phyloP scores from a whole-genome alignment of 2,113 vertebrate species.

The Camelus dromedarius region DNA sequence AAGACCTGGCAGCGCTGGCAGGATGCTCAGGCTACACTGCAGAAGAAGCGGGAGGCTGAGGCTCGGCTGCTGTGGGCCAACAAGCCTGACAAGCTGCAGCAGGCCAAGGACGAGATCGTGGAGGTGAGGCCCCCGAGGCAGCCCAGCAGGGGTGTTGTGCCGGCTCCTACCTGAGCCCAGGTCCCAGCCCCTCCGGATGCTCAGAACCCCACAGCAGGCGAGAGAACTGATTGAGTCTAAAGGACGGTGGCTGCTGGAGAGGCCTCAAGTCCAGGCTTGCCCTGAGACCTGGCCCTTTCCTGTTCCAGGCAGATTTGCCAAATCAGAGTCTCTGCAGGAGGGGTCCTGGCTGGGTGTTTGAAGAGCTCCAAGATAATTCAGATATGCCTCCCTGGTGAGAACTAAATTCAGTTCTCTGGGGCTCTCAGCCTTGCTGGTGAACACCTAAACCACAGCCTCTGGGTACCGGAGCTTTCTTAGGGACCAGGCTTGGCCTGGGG shows the following conservation, averaged over 20 bases:
- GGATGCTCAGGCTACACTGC: conserved; percentile 94
- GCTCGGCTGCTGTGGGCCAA: conserved; percentile 98
- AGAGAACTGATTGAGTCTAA: not conserved
- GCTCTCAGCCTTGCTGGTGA: not conserved
- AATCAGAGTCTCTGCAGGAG: not conserved
- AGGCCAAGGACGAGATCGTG: conserved; percentile 96
- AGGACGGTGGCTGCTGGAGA: not conserved
- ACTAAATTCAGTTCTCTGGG: not conserved
- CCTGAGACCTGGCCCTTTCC: not conserved
- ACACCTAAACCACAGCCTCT: not conserved
- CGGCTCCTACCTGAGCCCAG: not conserved
- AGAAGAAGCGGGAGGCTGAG: conserved; percentile 97
- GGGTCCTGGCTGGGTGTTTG: not conserved
- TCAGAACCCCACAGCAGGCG: not conserved
- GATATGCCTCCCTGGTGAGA: not conserved
- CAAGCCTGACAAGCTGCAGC: conserved; percentile 98
- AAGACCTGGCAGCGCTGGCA: conserved; percentile 99
- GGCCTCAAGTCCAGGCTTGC: not conserved
- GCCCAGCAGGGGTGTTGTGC: not conserved
- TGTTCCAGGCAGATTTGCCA: not conserved
- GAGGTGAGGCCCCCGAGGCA: conserved; percentile 89
- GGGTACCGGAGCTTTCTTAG: not conserved
- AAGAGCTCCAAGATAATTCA: not conserved
- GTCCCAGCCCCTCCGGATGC: not conserved
- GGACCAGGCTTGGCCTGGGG: not conserved